Base-by-base conservation (phyloP, 2,888 invertebrate species). In the Mythimna ferrago region DNA sequence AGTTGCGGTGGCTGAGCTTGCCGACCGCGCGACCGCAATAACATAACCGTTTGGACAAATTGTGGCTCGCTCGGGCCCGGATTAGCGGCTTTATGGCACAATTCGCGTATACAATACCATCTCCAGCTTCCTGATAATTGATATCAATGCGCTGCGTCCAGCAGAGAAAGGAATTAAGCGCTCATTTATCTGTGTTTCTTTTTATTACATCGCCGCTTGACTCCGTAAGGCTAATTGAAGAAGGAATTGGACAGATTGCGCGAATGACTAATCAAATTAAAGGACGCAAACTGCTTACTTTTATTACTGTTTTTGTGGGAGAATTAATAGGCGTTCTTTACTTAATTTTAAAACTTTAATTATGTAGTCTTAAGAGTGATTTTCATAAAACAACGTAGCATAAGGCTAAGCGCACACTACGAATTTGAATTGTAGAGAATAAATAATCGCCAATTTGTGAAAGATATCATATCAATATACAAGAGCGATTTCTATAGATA, bases 31-130 rank as follows among this genome's bases (percentile, higher is more conserved):
- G 91, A 92, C 94, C 94, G 95, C 94, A 95, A 94, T 96, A 95
- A 96, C 95, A 96, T 96, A 96, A 95, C 95, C 94, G 94, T 96
- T 96, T 93, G 92, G 92, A 95, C 95, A 95, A 95, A 96, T 95
- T 95, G 95, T 95, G 90, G 93, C 91, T 90, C 92, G 93, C 91
- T 90, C 88, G 91, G 91, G 89, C 87, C 89, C 87, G 94, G 95
- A 95, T 96, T 95, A 96, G 95, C 93, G 92, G 93, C 93, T 95
- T 94, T 95, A 94, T 94, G 92, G 93, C 91, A 94, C 94, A 93
- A 93, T 94, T 93, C 92, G 90, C 90, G 90, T 91, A 91, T 91
- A 90, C 89, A 91, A 90, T 90, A 89, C 88, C 88, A 89, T 90
- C 91, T 88, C 87, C 86, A 86, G 91, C 91, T 92, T 91, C 90